These are phyloP conservation scores for Molanna angustata DNA, from an alignment of 2,888 invertebrate species.

Conservation along the genomic window DNA sequence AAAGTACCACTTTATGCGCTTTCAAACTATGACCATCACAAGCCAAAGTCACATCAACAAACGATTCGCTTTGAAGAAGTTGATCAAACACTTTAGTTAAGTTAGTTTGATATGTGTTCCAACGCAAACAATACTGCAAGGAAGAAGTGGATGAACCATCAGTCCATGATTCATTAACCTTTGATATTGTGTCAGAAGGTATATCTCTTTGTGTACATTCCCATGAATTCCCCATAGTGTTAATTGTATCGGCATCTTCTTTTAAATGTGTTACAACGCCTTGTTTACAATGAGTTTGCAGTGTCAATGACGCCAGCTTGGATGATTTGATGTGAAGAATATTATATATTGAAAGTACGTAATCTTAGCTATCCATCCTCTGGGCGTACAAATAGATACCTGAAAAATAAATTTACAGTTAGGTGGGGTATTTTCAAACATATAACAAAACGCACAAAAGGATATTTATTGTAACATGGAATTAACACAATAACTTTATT, in stretches of 20 bases:
- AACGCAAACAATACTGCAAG: conserved; percentile 87
- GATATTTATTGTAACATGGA: too few species aligned
- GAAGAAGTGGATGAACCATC: too few species aligned
- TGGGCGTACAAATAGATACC: too few species aligned
- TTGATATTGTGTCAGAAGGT: background rate
- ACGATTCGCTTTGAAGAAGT: conserved; percentile 82
- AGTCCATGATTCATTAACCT: background rate
- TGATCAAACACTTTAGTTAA: conserved; percentile 87
- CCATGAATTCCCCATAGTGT: conserved; percentile 8
- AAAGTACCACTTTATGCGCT: conserved; percentile 90
- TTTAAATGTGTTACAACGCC: conserved; percentile 3
- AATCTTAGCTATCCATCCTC: too few species aligned
- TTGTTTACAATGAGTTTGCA: conserved; percentile 10
- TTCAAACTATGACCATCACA: conserved; percentile 89
- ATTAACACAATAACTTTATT: too few species aligned
- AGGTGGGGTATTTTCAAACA: too few species aligned
- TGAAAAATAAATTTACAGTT: too few species aligned
- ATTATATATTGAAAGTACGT: too few species aligned
- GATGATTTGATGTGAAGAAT: too few species aligned
- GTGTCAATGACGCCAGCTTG: conserved; percentile 18
- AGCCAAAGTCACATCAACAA: conserved; percentile 89
- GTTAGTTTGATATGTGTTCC: conserved; percentile 93
- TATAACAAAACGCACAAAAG: too few species aligned
- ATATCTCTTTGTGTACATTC: conserved; percentile 12
- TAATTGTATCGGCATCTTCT: conserved; percentile 9